A percentile compares a stretch with the other conserved stretches of the same genome.
Evolutionary conservation across 35 echinoderm and acorn worm genomes (phyloP).

Genomic region (Lytechinus pictus): DNA sequence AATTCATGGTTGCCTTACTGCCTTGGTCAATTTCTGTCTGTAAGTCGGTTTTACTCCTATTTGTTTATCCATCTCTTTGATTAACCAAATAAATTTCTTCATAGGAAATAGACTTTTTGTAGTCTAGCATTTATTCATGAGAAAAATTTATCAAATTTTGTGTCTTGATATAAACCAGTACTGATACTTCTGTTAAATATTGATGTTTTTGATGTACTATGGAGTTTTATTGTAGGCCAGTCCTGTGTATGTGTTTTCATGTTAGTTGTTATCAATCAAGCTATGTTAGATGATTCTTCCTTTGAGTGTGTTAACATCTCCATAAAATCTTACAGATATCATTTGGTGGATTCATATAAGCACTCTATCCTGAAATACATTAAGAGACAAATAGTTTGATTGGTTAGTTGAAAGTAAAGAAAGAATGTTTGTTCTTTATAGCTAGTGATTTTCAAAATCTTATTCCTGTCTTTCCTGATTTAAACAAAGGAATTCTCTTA

Average conservation of each 20-base stretch:
- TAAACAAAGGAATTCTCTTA: background rate
- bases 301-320: background rate
- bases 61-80: background rate
- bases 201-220: background rate
- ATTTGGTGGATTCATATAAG: background rate
- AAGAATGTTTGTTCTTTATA: too few relatives aligned
- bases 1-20: too few relatives aligned
- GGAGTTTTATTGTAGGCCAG: background rate
- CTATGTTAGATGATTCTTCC: background rate
- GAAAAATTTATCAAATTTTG: background rate
- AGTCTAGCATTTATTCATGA: constrained; percentile 13
- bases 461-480: background rate
- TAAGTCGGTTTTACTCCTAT: background rate
- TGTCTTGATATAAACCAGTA: background rate
- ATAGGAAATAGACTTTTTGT: background rate
- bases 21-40: too few relatives aligned
- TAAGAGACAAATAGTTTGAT: background rate
- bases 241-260: background rate
- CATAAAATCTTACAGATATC: background rate
- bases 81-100: background rate
- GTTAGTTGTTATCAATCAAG: background rate
- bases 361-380: background rate
- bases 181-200: background rate
- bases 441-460: background rate
- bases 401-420: background rate